A percentile compares a stretch with the other conserved stretches of the same genome.
Evolutionary conservation across 2,113 vertebrate species (phyloP).

Genomic region (Anoplopoma fimbria): DNA sequence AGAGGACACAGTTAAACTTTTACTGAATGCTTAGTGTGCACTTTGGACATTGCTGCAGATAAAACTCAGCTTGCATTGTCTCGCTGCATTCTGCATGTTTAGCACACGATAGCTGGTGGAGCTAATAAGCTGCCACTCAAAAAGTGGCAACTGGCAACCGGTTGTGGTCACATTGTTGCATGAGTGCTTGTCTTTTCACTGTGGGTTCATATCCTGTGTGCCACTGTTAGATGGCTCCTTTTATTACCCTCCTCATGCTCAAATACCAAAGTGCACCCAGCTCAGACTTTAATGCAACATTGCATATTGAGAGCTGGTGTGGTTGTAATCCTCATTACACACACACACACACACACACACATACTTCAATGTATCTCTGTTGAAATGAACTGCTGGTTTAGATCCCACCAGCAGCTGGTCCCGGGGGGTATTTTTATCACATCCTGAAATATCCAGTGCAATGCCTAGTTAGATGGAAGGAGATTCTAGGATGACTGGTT

Average conservation of each 20-base stretch:
- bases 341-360: neutral
- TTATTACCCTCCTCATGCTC: slow-evolving; percentile 24
- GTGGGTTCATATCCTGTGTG: slow-evolving; percentile 39
- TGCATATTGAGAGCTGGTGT: slow-evolving; percentile 11
- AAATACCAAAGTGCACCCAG: slow-evolving; percentile 52
- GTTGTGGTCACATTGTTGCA: slow-evolving; percentile 16
- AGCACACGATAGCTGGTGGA: neutral
- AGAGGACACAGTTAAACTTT: neutral
- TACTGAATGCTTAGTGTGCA: neutral
- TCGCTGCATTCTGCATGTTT: neutral
- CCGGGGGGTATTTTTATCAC: slow-evolving; percentile 78
- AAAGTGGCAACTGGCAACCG: neutral
- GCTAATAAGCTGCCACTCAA: neutral
- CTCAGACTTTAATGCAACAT: slow-evolving; percentile 6
- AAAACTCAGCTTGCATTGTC: neutral
- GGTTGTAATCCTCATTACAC: neutral
- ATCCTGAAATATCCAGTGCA: slow-evolving; percentile 67
- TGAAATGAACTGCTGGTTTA: slow-evolving; percentile 30
- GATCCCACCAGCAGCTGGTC: slow-evolving; percentile 58
- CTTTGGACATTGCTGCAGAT: neutral
- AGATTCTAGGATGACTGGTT: slow-evolving; percentile 36
- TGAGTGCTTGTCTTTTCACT: neutral
- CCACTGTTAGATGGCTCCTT: neutral
- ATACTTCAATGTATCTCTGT: slow-evolving; percentile 21
- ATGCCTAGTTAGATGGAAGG: slow-evolving; percentile 24